A percentile compares a stretch with the other conserved stretches of the same genome.
phyloP scores from a whole-genome alignment of 2,888 invertebrate species.

The Eumerus sabulonum region DNA sequence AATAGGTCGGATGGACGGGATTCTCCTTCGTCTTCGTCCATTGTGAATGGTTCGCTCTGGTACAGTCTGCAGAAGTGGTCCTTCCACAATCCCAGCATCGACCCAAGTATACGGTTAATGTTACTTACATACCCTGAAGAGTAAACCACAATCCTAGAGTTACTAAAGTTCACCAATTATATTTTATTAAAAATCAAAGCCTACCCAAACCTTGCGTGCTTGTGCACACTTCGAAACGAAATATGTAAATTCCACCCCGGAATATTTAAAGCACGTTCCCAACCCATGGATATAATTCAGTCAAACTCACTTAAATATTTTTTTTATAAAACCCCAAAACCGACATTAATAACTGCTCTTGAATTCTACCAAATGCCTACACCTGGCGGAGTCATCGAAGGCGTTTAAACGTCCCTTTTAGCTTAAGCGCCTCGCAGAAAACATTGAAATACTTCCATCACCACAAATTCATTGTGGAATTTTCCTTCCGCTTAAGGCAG shows the following conservation, averaged over 20 bases:
- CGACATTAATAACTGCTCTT: background rate
- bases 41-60: too few species aligned
- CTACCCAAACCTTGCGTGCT: background rate
- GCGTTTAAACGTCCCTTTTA: background rate
- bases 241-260: background rate
- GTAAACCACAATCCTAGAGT: too few species aligned
- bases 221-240: background rate
- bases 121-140: too few species aligned
- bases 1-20: too few species aligned
- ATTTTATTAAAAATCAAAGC: too few species aligned
- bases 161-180: too few species aligned
- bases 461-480: slow-evolving; percentile 63
- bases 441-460: slow-evolving; percentile 60
- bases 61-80: too few species aligned
- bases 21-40: too few species aligned
- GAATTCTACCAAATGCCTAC: background rate
- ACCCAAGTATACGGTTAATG: too few species aligned
- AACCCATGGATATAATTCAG: background rate
- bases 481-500: slow-evolving; percentile 61
- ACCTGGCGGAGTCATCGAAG: background rate
- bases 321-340: background rate
- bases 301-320: background rate
- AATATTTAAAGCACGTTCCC: background rate
- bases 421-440: slow-evolving; percentile 18
- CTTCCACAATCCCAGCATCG: too few species aligned